phyloP scores from a whole-genome alignment of 2,113 vertebrate genomes.

The Hassar affinis region DNA sequence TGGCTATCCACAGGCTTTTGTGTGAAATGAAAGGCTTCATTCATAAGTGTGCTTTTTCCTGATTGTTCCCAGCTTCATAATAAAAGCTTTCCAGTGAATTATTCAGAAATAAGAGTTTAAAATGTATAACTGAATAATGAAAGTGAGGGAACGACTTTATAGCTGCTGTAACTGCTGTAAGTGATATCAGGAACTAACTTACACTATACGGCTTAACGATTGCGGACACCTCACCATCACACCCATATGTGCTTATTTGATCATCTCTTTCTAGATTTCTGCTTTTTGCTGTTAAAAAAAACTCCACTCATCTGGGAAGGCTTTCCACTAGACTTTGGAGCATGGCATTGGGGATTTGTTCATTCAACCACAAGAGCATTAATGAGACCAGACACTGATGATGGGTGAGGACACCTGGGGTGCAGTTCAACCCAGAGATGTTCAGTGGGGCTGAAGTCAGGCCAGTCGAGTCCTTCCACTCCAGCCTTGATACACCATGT shows the following conservation, averaged over 20 bases:
- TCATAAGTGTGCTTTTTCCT: not conserved
- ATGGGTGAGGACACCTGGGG: not conserved
- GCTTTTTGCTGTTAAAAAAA: not conserved
- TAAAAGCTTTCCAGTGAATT: not conserved
- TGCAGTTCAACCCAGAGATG: not conserved
- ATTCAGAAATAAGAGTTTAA: not conserved
- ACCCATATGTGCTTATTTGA: not conserved
- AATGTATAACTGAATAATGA: not conserved
- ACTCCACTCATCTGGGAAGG: not conserved
- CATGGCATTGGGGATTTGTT: not conserved
- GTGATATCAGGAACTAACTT: not conserved
- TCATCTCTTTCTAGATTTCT: not conserved
- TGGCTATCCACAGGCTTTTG: not conserved
- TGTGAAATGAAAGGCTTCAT: not conserved
- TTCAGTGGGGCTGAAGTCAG: not conserved
- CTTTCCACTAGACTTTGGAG: not conserved
- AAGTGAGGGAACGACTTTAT: not conserved
- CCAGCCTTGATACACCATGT: not conserved
- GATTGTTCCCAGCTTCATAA: not conserved
- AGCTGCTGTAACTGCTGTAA: not conserved
- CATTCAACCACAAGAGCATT: not conserved
- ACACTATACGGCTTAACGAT: not conserved
- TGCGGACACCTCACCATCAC: not conserved
- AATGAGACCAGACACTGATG: not conserved
- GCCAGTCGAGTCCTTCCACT: not conserved